Evolutionary conservation across 1,140 invertebrate species (phyloP).

Genomic region (Bombus confusus): DNA sequence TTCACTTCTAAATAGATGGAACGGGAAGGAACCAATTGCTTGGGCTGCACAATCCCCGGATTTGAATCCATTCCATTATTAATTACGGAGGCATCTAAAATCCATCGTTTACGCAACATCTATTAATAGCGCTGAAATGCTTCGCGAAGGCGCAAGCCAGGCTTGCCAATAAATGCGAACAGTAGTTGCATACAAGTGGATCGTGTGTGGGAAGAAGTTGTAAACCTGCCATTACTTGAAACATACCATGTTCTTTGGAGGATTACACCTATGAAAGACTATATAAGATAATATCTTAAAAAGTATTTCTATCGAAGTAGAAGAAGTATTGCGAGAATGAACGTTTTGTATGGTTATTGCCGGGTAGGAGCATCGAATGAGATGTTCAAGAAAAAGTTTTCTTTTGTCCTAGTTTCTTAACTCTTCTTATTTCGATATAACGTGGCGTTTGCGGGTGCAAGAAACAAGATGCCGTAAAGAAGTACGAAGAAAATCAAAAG

Average conservation of each 20-base stretch:
- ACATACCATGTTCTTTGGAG: not conserved
- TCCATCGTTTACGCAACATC: conserved; percentile 33
- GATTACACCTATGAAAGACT: not conserved
- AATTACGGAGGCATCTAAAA: conserved; percentile 38
- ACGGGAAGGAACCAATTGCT: conserved; percentile 30
- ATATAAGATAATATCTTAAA: not conserved
- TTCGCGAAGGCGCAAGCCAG: not conserved
- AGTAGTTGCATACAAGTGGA: not conserved
- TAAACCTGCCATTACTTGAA: not conserved
- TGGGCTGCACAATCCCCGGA: conserved; percentile 21
- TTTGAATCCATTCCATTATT: conserved; percentile 44
- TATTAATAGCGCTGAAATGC: conserved; percentile 7
- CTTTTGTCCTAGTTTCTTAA: conserved; percentile 15
- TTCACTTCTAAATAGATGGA: conserved; percentile 15
- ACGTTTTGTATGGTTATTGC: conserved; percentile 18
- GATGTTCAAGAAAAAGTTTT: not conserved
- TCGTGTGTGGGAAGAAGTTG: not conserved
- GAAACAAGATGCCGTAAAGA: not conserved
- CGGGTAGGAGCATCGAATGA: not conserved
- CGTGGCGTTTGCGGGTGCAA: not conserved
- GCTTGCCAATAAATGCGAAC: conserved; percentile 1
- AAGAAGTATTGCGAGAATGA: not conserved
- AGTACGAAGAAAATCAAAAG: not conserved
- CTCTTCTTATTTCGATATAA: conserved; percentile 1
- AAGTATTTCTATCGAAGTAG: not conserved